Base-by-base conservation (phyloP, 2,888 invertebrate genomes). In the Euplexia lucipara region DNA sequence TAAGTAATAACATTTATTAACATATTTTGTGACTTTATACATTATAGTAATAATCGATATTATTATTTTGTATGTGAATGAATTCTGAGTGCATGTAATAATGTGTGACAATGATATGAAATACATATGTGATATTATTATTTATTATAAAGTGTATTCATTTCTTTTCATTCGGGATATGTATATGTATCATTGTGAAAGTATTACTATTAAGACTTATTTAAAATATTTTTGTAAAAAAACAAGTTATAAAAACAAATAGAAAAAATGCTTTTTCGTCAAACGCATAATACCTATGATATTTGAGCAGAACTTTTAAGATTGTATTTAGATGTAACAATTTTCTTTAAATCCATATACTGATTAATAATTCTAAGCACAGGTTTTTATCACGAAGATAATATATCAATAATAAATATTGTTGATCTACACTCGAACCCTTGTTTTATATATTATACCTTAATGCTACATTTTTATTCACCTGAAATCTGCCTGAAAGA, bases 271-370 rank as follows among this genome's bases (percentile, higher is more conserved):
- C 47, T 54, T 44, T 56, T 44, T 62, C 54, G 30, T 66, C 41
- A 35, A 66, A 62, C 44, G 60, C 62, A 65, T 70, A 68, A 73
- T 71, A 69, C 42, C 18, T 48, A 60, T 47, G 72, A 71, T 70
- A 78, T 79, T 81, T 85, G 83, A 87, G 87, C 86, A 86, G 86
- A 87, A 87, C 59, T 85, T 78, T 70, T 86, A 83, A 81, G 81
- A 79, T 86, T 84, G 79, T 82, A 63, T 71, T 73, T 75, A 82
- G 73, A 65, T 62, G 48, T 69, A 79, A 76, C 51, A 57, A 71
- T 75, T 60, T 53, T 78, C 35, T 70, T 63, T 53, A 42, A 78
- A 71, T 62, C 32, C 44, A 30, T 66, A 26, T 65, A 57, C 22
- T 62, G 41, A 54, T 75, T n/a, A 41, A 59, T 75, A 77, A 56